These are phyloP conservation scores for Rhinolophus ferrumequinum DNA, from an alignment of 2,113 vertebrate genomes.

Conservation along the genomic window DNA sequence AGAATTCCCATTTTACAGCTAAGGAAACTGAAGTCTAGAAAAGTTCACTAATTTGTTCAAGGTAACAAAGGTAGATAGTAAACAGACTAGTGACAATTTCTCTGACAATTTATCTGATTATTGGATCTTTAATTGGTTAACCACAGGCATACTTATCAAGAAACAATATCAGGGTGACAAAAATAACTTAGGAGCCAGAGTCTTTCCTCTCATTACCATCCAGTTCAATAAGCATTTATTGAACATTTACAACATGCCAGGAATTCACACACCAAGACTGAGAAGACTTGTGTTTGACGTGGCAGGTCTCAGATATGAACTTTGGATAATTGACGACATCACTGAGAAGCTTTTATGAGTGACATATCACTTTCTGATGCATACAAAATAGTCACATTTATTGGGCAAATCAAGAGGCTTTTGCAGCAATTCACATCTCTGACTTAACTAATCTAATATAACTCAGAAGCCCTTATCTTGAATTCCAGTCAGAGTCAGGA, in stretches of 20 bases:
- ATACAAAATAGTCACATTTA: background rate
- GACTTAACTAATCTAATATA: slow-evolving; percentile 14
- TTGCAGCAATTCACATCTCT: background rate
- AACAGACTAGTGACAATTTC: background rate
- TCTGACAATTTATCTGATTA: slow-evolving; percentile 15
- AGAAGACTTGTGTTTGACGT: slow-evolving; percentile 26
- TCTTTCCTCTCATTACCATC: background rate
- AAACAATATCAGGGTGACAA: background rate
- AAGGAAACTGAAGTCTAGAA: background rate
- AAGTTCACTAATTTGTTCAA: slow-evolving; percentile 14
- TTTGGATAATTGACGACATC: background rate
- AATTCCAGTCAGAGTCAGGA: slow-evolving; percentile 59
- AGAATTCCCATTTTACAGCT: background rate
- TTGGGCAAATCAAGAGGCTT: background rate
- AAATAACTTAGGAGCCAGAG: slow-evolving; percentile 9
- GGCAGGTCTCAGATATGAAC: slow-evolving; percentile 30
- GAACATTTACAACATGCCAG: background rate
- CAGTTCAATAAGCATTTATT: background rate
- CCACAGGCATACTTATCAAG: background rate
- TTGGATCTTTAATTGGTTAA: slow-evolving; percentile 2
- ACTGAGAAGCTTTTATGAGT: background rate
- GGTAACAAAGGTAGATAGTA: slow-evolving; percentile 1
- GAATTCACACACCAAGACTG: background rate
- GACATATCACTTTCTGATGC: background rate
- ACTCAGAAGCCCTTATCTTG: slow-evolving; percentile 68